Conservation (phyloP, 2,797 vertebrate genomes). For the Fundulus diaphanus region DNA sequence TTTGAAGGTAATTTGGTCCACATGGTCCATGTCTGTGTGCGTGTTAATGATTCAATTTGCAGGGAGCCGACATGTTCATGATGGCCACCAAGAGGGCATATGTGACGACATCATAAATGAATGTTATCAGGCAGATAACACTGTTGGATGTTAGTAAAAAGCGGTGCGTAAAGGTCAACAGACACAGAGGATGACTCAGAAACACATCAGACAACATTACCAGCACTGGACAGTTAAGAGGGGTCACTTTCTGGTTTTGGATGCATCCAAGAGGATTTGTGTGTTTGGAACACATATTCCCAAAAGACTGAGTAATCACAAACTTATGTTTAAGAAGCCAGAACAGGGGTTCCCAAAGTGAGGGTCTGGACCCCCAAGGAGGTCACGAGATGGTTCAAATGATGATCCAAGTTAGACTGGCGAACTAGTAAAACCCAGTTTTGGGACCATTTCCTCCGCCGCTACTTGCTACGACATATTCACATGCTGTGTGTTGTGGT, state of each 20-base stretch:
- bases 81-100: neutral
- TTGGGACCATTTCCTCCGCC: too few species aligned
- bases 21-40: too few species aligned
- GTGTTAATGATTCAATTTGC: too few species aligned
- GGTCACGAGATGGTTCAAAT: too few species aligned
- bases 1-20: too few species aligned
- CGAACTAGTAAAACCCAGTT: too few species aligned
- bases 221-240: neutral
- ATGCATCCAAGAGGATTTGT: neutral
- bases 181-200: neutral
- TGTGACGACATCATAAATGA: neutral
- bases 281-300: neutral
- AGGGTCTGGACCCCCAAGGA: too few species aligned
- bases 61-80: neutral
- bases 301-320: neutral
- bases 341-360: too few species aligned
- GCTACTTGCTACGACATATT: too few species aligned
- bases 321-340: neutral
- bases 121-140: neutral
- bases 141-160: neutral
- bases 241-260: neutral
- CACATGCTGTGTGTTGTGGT: too few species aligned
- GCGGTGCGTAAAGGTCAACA: neutral
- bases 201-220: neutral
- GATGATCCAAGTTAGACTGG: too few species aligned